These are phyloP conservation scores for Pandion haliaetus DNA, from an alignment of 2,113 vertebrate species.

Conservation along the genomic window DNA sequence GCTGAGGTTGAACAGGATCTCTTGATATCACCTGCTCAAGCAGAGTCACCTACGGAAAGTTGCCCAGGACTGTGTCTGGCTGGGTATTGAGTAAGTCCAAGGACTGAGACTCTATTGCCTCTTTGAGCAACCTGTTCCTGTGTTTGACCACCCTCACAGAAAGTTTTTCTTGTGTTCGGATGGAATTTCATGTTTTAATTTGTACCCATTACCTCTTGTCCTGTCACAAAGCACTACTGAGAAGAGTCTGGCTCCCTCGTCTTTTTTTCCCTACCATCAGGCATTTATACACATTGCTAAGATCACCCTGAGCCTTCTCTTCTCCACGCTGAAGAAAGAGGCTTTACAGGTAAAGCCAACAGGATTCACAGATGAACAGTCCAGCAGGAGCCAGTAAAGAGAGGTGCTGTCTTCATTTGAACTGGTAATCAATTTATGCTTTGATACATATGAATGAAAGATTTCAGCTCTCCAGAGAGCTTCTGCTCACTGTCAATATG, in stretches of 20 bases:
- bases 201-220: background rate
- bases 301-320: background rate
- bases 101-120: background rate
- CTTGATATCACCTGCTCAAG: background rate
- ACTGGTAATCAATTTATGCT: background rate
- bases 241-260: background rate
- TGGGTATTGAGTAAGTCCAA: background rate
- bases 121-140: background rate
- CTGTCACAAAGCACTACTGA: background rate
- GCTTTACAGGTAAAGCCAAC: background rate
- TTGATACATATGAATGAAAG: background rate
- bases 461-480: background rate
- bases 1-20: background rate
- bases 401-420: background rate
- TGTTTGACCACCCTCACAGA: background rate
- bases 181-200: background rate
- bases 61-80: background rate
- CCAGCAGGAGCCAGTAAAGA: background rate
- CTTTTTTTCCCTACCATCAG: background rate
- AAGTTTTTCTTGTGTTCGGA: background rate
- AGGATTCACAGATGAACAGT: background rate
- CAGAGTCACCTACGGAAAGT: background rate
- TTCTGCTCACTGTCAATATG: background rate
- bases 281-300: background rate
- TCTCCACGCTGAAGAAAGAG: background rate